A percentile compares a stretch with the other conserved stretches of the same genome.
These are phyloP conservation scores for Drosophila mauritiana DNA, from an alignment of 1,140 invertebrate genomes.

Conservation along the genomic window DNA sequence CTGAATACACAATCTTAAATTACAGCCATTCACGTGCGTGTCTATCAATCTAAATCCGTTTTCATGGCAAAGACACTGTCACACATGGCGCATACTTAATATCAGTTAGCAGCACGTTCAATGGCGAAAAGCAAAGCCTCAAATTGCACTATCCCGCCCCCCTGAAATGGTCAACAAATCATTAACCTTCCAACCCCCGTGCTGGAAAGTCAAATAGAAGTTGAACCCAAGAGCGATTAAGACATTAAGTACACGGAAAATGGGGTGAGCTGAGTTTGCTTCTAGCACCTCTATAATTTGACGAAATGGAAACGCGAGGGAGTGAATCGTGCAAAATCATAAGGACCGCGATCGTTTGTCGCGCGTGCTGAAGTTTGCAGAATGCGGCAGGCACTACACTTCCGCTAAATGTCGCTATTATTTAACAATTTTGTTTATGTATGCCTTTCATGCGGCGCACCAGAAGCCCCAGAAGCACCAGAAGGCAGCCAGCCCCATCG, in stretches of 20 bases:
- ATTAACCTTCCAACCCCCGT: constrained; percentile 24
- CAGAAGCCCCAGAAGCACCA: too few relatives aligned
- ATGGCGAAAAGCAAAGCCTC: constrained; percentile 42
- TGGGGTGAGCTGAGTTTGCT: constrained; percentile 9
- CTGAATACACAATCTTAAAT: constrained; percentile 1
- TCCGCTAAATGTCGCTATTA: constrained; percentile 81
- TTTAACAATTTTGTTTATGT: constrained; percentile 80
- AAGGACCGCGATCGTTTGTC: constrained; percentile 63
- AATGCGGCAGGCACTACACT: constrained; percentile 69
- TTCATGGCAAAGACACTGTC: constrained; percentile 15
- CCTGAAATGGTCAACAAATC: constrained; percentile 39
- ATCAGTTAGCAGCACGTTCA: constrained; percentile 56
- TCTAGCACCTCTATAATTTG: constrained; percentile 72
- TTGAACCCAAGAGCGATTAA: constrained; percentile 52
- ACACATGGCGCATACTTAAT: constrained; percentile 64
- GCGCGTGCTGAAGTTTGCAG: constrained; percentile 63
- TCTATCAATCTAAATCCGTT: constrained; percentile 42
- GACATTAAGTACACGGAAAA: constrained; percentile 61
- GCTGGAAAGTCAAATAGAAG: constrained; percentile 29
- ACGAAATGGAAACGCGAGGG: constrained; percentile 41
- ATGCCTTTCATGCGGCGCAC: constrained; percentile 43
- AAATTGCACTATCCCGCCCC: constrained; percentile 21
- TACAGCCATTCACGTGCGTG: constrained; percentile 29
- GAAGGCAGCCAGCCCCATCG: constrained; percentile 12
- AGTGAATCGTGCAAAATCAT: constrained; percentile 27